Evolutionary conservation across 2,113 vertebrate species (phyloP).

Genomic region (Phalacrocorax aristotelis): DNA sequence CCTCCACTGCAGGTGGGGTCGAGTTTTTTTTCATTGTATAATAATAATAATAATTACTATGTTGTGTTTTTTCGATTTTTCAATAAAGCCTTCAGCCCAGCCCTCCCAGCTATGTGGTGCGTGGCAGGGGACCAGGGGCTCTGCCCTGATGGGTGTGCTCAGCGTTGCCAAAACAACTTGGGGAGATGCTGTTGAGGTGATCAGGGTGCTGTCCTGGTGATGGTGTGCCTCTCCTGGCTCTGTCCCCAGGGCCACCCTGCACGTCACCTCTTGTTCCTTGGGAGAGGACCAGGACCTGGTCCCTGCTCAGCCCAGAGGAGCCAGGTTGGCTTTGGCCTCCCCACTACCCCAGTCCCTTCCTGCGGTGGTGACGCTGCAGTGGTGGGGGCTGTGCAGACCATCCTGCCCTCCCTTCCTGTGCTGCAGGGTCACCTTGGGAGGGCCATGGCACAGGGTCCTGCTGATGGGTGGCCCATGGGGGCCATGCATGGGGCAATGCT

Average conservation of each 20-base stretch:
- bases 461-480: neutral
- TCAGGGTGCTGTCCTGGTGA: neutral
- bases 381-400: neutral
- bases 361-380: accelerated
- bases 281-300: too few species aligned
- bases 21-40: constrained; percentile 57
- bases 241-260: neutral
- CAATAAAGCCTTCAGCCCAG: constrained; percentile 77
- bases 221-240: neutral
- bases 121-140: neutral
- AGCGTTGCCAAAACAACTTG: neutral
- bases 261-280: neutral
- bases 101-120: accelerated
- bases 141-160: neutral
- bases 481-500: neutral
- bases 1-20: neutral
- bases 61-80: constrained; percentile 72
- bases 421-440: neutral
- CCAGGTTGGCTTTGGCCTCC: neutral
- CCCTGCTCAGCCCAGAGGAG: accelerated
- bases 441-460: neutral
- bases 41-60: neutral
- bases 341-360: accelerated
- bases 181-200: neutral
- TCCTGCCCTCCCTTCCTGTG: neutral